Conservation (phyloP, 2,888 invertebrate genomes). For the Cartodere bifasciata region DNA sequence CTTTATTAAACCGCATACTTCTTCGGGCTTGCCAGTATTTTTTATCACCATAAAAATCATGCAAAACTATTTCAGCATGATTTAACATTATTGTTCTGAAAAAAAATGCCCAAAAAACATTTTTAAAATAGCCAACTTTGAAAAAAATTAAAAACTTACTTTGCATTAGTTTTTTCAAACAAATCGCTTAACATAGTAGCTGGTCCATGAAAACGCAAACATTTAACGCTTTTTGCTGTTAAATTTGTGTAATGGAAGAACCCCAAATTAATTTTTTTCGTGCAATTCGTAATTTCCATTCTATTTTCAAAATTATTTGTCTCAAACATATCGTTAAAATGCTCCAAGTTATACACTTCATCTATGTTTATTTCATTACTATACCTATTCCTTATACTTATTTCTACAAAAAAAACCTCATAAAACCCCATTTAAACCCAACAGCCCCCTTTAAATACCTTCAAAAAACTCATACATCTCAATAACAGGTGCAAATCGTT, state of each 20-base stretch:
- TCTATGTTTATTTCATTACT: constrained; percentile 46
- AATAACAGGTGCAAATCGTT: constrained; percentile 68
- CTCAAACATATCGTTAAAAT: constrained; percentile 75
- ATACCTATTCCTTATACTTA: constrained; percentile 22
- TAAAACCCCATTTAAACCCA: not conserved
- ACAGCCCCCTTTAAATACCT: constrained; percentile 35
- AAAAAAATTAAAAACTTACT: constrained; percentile 26
- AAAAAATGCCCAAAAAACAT: constrained; percentile 1
- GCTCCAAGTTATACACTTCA: constrained; percentile 67
- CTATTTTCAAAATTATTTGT: constrained; percentile 72
- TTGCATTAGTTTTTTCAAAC: constrained; percentile 37
- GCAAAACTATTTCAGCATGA: constrained; percentile 77
- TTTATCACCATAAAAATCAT: constrained; percentile 72
- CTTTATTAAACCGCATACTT: constrained; percentile 79
- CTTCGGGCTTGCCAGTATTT: constrained; percentile 77
- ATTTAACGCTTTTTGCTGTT: constrained; percentile 49
- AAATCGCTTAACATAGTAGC: constrained; percentile 50
- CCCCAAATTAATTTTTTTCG: constrained; percentile 35
- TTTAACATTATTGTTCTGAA: constrained; percentile 52
- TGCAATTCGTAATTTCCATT: constrained; percentile 50
- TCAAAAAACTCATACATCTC: constrained; percentile 73
- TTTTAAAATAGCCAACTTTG: constrained; percentile 5
- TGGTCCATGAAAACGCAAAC: constrained; percentile 75
- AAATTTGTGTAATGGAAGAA: constrained; percentile 67
- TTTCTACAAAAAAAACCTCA: constrained; percentile 1